Evolutionary conservation across 2,113 vertebrate species (phyloP), one percentile per base, ranked within the genome.

Genomic region (Psittacus erithacus): DNA sequence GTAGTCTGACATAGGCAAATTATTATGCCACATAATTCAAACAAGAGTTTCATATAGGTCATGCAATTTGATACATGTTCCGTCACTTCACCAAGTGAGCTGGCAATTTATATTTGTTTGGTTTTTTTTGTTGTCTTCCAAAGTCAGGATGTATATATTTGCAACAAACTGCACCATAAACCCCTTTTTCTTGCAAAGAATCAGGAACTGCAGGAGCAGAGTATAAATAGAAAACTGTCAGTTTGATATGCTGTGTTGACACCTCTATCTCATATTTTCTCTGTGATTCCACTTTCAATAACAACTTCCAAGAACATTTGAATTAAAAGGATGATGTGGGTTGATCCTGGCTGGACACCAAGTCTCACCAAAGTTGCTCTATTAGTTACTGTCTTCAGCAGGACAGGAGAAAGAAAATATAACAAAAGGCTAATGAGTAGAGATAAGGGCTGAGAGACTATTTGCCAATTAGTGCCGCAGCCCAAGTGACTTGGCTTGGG

Each of bases 1-100:
- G 53, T 81, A 83, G 47, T 55, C 67, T 93, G 81, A 87, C 81
- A 94, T 28, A 70, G 49, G 46, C 24, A 89, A 87, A 94, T 87
- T 95, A 90, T 76, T 82, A 33, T 93, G 57, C 47, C 28, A 33
- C 14, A 11, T 53, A 87, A 79, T 75, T 92, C 62, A 95, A 91
- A 87, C 4, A 49, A 41, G 19, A 91, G 19, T 82, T 95, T 82
- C 47, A 82, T 0, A 0, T 50, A 76, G 52, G 84, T 87, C 85
- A 76, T 60, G 23, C 12, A 89, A 86, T 91, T 83, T 92, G 11
- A 17, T 70, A 44, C 67, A 52, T 57, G 10, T 77, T 92, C 69
- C 86, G 14, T 59, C 81, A 82, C 12, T 91, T 94, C 81, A 55
- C 50, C 67, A 46, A 78, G 39, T 71, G 50, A 93, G 77, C 22